phyloP scores from a whole-genome alignment of 2,797 vertebrate genomes.

The Sebastes oblongus region DNA sequence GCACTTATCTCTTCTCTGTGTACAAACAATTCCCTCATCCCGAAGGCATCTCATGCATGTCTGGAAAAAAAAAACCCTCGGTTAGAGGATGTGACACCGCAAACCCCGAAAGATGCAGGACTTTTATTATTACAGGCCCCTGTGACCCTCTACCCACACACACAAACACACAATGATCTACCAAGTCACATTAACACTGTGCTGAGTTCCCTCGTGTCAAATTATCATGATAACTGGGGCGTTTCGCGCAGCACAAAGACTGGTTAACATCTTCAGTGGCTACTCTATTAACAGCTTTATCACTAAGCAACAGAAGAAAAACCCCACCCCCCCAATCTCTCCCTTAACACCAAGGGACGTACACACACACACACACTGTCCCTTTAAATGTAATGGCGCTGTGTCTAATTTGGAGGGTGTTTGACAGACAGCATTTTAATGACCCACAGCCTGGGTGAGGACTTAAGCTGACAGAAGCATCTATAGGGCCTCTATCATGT shows the following conservation, averaged over 20 bases:
- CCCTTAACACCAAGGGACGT: background rate
- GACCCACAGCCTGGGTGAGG: slow-evolving; percentile 51
- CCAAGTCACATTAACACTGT: slow-evolving; percentile 21
- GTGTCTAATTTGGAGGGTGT: slow-evolving; percentile 64
- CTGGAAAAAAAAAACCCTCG: background rate
- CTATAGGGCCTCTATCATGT: slow-evolving; percentile 51
- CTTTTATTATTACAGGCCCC: slow-evolving; percentile 25
- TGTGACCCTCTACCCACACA: background rate
- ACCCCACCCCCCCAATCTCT: slow-evolving; percentile 3
- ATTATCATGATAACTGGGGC: slow-evolving; percentile 69
- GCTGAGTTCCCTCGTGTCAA: slow-evolving; percentile 41
- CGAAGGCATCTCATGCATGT: slow-evolving; percentile 24
- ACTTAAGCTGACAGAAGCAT: slow-evolving; percentile 69
- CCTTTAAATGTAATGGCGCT: slow-evolving; percentile 45
- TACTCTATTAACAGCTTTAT: slow-evolving; percentile 72
- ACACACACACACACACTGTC: slow-evolving; percentile 13
- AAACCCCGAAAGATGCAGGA: background rate
- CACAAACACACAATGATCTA: slow-evolving; percentile 12
- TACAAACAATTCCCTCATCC: slow-evolving; percentile 38
- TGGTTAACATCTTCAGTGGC: slow-evolving; percentile 69
- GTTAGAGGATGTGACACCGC: background rate
- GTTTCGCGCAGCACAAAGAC: slow-evolving; percentile 62
- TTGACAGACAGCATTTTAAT: slow-evolving; percentile 77
- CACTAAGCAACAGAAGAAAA: slow-evolving; percentile 65
- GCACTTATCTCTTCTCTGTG: slow-evolving; percentile 20